Base-by-base conservation (phyloP, 2,888 invertebrate genomes). In the Dynastes hyllus region DNA sequence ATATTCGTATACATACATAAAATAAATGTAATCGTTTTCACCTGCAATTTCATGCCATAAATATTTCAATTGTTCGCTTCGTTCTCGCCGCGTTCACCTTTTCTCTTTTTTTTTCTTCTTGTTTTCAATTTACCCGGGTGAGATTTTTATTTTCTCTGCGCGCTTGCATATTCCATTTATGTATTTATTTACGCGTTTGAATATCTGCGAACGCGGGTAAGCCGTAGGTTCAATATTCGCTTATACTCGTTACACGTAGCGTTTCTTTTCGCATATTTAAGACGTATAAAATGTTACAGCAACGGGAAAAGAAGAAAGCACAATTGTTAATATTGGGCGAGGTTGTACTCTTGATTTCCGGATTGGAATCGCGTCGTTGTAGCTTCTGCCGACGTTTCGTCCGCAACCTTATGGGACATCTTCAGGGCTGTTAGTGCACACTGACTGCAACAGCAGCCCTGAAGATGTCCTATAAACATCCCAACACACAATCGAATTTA, bases 1-100 rank as follows among this genome's bases (percentile, higher is more conserved):
- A 55, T 55, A 22, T 55, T 11, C 22, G 55, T 55, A n/a, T 55
- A 22, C 22, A 32, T 80, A 78, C 81, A 81, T 82, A 81, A 80
- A 83, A 83, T 81, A 76, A 80, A 84, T 83, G 83, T 85, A 85
- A 85, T 85, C 83, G 83, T 83, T 84, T 84, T 84, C 85, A 85
- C 85, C 85, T 86, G 86, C 85, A 85, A 84, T 85, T 85, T 85
- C 81, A 82, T 83, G 84, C 83, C 85, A 83, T 85, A 84, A 85
- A 86, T 85, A 86, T 86, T 86, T 85, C 84, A 84, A 83, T 84
- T 77, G 84, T 85, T 84, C 84, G 79, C 82, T 84, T 69, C 51
- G 69, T 29, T 69, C 66, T 32, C 16, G n/a, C 16, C 37, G 40
- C 66, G 37, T 66, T 66, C 37, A 45, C 45, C 45, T 45, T 45